These are phyloP conservation scores for Caenorhabditis brenneri DNA, from an alignment of 1,140 invertebrate genomes.

Conservation along the genomic window DNA sequence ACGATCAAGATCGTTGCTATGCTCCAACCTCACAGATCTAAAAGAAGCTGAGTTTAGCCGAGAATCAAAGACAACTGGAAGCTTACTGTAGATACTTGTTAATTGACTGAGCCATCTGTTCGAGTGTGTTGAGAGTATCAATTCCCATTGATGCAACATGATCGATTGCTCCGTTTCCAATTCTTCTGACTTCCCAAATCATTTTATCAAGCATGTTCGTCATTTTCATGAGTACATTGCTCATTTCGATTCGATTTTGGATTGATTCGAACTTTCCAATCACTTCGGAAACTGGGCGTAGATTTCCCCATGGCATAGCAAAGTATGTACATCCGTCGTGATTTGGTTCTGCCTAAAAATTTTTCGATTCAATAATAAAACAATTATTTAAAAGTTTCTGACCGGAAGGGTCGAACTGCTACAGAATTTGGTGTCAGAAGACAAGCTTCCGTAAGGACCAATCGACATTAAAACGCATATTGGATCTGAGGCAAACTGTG, in stretches of 20 bases:
- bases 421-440: constrained; percentile 48
- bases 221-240: constrained; percentile 59
- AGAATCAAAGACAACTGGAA: neutral
- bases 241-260: constrained; percentile 51
- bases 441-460: constrained; percentile 59
- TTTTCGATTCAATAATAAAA: neutral
- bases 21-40: neutral
- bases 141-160: constrained; percentile 53
- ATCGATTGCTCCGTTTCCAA: constrained; percentile 44
- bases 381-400: neutral
- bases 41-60: neutral
- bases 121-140: constrained; percentile 42
- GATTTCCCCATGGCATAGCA: constrained; percentile 67
- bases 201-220: constrained; percentile 46
- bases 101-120: neutral
- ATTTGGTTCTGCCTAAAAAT: constrained; percentile 61
- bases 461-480: constrained; percentile 61
- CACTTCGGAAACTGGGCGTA: constrained; percentile 64
- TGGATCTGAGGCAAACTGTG: constrained; percentile 57
- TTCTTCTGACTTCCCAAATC: constrained; percentile 40
- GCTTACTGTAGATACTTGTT: neutral
- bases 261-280: constrained; percentile 58
- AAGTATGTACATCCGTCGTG: constrained; percentile 61
- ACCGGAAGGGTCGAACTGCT: constrained; percentile 61
- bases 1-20: neutral